Evolutionary conservation across 2,888 invertebrate species (phyloP), one percentile per base, ranked within the genome.

Genomic region (Epistrophe eligans): DNA sequence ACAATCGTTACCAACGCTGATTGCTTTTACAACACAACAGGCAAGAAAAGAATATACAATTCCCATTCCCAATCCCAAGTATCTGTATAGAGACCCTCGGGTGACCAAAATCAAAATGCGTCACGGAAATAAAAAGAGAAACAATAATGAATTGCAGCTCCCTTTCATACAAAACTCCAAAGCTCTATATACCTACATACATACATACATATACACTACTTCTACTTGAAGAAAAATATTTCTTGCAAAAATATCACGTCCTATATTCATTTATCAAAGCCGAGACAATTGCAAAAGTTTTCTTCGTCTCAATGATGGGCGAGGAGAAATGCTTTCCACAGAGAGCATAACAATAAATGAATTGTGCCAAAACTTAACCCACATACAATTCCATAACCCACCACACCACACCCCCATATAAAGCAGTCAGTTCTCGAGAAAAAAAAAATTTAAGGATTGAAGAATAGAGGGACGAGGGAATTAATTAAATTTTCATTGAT

Each of bases 401-500:
- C 40, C 43, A 17, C 4, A 35, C 38, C 17, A 10, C 13, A 15
- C 43, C 35, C 24, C 15, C 55, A 9, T 11, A 40, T 55, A 24
- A 4, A 43, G 8, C 1, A 17, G 28, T 28, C 28, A 32, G 32
- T 9, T 35, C 8, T 32, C 9, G 28, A 52, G 9, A 35, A 35
- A 52, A 11, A 52, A 2, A 55, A 55, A 55, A 55, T 32, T 55
- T 55, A 55, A 55, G 52, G 52, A 55, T 32, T 55, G 13, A 24
- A 52, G 24, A 13, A 55, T 28, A 28, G 52, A 2, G 24, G 52
- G 19, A 6, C 19, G 15, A 24, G 28, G 19, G 80, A 73, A 58
- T 74, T 85, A 85, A 85, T 85, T 81, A 82, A 85, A 85, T 85
- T 85, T 85, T 64, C 85, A 85, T 85, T 85, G 85, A 85, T 85